Conservation (phyloP, 2,888 invertebrate genomes). For the Stenoptilia bipunctidactyla region DNA sequence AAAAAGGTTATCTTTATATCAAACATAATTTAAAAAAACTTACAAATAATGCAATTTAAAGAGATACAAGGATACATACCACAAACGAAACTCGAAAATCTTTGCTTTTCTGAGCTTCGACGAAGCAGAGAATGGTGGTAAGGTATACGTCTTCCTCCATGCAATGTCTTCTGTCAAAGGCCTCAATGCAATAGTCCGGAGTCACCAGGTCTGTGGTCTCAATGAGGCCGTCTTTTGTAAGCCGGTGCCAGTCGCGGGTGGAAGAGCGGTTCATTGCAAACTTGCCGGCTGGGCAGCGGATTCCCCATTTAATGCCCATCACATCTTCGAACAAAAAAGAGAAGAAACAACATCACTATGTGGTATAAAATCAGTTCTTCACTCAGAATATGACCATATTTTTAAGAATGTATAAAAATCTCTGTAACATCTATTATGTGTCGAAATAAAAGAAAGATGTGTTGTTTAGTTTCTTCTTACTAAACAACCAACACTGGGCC, state of each 20-base stretch:
- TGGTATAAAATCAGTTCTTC: no score
- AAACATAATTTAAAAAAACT: no score
- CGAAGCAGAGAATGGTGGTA: slow-evolving; percentile 46
- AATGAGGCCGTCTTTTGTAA: slow-evolving; percentile 31
- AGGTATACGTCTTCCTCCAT: slow-evolving; percentile 25
- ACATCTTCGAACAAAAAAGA: slow-evolving; percentile 32
- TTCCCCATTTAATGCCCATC: slow-evolving; percentile 33
- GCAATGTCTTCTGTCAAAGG: slow-evolving; percentile 42
- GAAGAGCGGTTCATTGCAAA: slow-evolving; percentile 33
- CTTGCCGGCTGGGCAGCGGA: slow-evolving; percentile 33
- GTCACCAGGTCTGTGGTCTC: slow-evolving; percentile 22
- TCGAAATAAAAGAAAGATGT: no score
- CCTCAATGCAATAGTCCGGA: slow-evolving; percentile 52
- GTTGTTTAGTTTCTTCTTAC: no score
- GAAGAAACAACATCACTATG: no score
- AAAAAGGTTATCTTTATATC: no score
- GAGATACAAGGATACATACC: no score
- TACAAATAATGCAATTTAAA: no score
- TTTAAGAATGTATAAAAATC: no score
- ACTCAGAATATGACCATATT: no score
- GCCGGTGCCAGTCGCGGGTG: slow-evolving; percentile 28
- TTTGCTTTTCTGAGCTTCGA: slow-evolving; percentile 21
- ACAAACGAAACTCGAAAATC: slow-evolving; percentile 45
- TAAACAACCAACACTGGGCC: no score
- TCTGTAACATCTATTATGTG: no score